A percentile compares a stretch with the other conserved stretches of the same genome.
phyloP scores from a whole-genome alignment of 2,888 invertebrate genomes.

The Dasypolia templi region DNA sequence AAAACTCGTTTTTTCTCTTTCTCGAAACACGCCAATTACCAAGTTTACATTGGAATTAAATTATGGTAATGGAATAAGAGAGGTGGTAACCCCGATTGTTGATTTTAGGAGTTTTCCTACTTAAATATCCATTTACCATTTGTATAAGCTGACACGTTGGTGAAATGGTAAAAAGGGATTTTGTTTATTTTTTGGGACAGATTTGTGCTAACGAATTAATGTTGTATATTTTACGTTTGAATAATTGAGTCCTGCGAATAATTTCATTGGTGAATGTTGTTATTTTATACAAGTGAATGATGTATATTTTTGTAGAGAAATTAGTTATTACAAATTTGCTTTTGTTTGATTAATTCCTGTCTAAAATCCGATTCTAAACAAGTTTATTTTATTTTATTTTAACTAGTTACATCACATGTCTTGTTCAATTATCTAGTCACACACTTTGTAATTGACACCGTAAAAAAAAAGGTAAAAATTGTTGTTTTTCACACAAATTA shows the following conservation, averaged over 20 bases:
- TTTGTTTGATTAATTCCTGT: not conserved
- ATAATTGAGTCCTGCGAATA: not conserved
- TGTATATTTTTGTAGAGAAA: not conserved
- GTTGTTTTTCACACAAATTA: not conserved
- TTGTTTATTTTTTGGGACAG: not conserved
- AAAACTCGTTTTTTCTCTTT: slow-evolving; percentile 2
- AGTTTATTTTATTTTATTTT: not conserved
- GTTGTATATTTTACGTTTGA: slow-evolving; percentile 17
- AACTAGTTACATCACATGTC: not conserved
- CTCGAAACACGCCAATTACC: slow-evolving; percentile 40
- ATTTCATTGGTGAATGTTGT: slow-evolving; percentile 20
- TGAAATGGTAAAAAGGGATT: slow-evolving; percentile 4
- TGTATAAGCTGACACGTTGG: slow-evolving; percentile 36
- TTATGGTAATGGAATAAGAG: slow-evolving; percentile 29
- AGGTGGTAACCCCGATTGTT: slow-evolving; percentile 8
- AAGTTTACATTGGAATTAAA: slow-evolving; percentile 21
- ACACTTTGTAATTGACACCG: not conserved
- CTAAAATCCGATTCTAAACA: not conserved
- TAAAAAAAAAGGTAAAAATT: not conserved
- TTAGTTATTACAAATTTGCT: not conserved
- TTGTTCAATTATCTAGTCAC: no score
- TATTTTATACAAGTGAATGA: slow-evolving; percentile 17
- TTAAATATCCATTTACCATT: slow-evolving; percentile 62
- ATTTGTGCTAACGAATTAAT: slow-evolving; percentile 1
- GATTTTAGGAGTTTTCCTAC: slow-evolving; percentile 15